phyloP scores from a whole-genome alignment of 2,797 vertebrate genomes.

The Podarcis siculus region DNA sequence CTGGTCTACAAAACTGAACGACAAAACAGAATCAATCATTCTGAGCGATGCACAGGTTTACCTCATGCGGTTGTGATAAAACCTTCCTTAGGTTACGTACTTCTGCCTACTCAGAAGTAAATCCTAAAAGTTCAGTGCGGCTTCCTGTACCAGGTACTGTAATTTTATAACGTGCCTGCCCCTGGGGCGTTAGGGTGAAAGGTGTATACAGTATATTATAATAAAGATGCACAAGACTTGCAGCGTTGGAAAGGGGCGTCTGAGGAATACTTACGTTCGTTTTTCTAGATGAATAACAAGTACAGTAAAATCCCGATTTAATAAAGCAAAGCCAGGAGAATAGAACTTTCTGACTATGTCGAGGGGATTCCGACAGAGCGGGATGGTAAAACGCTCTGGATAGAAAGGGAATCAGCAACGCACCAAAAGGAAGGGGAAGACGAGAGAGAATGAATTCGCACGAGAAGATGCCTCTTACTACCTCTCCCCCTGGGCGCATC shows the following conservation, averaged over 20 bases:
- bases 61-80: too few species aligned
- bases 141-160: too few species aligned
- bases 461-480: neutral
- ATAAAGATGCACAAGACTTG: neutral
- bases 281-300: neutral
- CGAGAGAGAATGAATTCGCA: neutral
- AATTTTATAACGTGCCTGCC: too few species aligned
- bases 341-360: neutral
- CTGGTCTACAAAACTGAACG: neutral
- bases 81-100: too few species aligned
- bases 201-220: too few species aligned
- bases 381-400: neutral
- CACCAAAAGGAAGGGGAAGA: neutral
- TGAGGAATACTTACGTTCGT: neutral
- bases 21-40: neutral
- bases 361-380: too few species aligned
- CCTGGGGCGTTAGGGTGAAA: too few species aligned
- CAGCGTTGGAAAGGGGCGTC: neutral
- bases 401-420: neutral
- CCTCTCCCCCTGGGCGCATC: rapidly evolving
- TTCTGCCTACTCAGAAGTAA: too few species aligned
- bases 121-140: too few species aligned
- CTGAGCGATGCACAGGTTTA: too few species aligned
- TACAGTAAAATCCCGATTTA: neutral
- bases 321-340: neutral